phyloP scores from a whole-genome alignment of 2,888 invertebrate species.

The Lasius fuliginosus region DNA sequence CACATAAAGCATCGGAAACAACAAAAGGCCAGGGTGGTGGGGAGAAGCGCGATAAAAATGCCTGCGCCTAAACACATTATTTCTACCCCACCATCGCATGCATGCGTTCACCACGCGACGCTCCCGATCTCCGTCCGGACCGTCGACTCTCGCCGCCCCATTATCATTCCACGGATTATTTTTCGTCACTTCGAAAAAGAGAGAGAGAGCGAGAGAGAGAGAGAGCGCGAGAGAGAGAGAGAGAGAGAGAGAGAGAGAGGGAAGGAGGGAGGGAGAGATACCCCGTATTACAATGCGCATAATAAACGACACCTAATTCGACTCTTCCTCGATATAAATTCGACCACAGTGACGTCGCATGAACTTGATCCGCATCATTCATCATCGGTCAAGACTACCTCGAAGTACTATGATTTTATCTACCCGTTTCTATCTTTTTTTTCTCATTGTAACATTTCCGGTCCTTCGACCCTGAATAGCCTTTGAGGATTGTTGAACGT shows the following conservation, averaged over 20 bases:
- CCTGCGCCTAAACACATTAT: slow-evolving; percentile 83
- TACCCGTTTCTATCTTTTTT: slow-evolving; percentile 59
- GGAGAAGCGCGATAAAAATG: slow-evolving; percentile 80
- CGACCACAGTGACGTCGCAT: neutral
- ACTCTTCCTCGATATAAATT: neutral
- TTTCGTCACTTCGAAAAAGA: slow-evolving; percentile 27
- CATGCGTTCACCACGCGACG: slow-evolving; percentile 69
- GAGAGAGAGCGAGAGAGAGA: too few relatives aligned
- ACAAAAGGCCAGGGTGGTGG: slow-evolving; percentile 73
- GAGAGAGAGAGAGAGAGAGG: too few relatives aligned
- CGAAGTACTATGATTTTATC: slow-evolving; percentile 43
- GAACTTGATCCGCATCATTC: neutral
- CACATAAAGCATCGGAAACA: slow-evolving; percentile 85
- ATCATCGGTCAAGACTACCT: neutral
- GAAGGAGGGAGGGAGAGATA: neutral
- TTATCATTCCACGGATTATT: slow-evolving; percentile 47
- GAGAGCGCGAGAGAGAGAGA: too few relatives aligned
- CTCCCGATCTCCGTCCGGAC: slow-evolving; percentile 64
- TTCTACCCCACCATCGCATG: slow-evolving; percentile 77
- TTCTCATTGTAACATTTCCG: slow-evolving; percentile 70
- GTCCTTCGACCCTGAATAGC: slow-evolving; percentile 75
- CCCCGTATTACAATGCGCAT: slow-evolving; percentile 4
- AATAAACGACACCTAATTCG: neutral
- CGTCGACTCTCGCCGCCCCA: slow-evolving; percentile 64
- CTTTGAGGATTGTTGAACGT: slow-evolving; percentile 74